Base-by-base conservation (phyloP, 2,113 vertebrate genomes). In the Columba janthina region DNA sequence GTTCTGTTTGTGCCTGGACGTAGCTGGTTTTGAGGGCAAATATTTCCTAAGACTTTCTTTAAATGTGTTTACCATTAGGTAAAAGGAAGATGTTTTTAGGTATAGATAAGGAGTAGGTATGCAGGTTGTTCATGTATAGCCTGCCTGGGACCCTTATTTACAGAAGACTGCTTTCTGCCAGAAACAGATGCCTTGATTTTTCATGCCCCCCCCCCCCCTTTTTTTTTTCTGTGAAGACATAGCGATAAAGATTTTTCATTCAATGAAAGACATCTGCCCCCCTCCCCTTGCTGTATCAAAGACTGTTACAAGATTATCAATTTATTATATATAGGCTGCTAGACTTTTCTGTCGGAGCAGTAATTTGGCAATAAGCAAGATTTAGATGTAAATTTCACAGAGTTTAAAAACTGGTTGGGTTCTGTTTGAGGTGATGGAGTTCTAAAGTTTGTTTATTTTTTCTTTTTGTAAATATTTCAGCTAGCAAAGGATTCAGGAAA, bases 401-500 rank as follows among this genome's bases (percentile, higher is more conserved):
- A 40, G 13, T 44, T 85, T 32, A 29, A 62, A 91, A 89, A 16
- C 22, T 57, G 22, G 38, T 85, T 85, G 57, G 20, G 6, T 73
- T 21, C 9, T 56, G 5, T 88, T 86, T 67, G 48, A 74, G 12
- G 29, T 76, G 70, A 32, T 51, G 26, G 25, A 76, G 4, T 80
- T 88, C n/a, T 89, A 28, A 71, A 61, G 32, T 18, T 28, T 53
- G 6, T 11, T 21, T 17, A 12, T 85, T 53, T 91, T 92, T 85
- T 40, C 1, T 38, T 64, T 87, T 93, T 51, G 70, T 91, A 84
- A 92, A 97, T 96, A 70, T 75, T 96, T 83, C 92, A 99, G 99
- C 95, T 99, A 66, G 98, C 97, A 79, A 98, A 98, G 69, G 97
- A 97, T 61, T 98, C 98, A 15, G 98, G 97, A 94, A 98, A 85